Evolutionary conservation across 2,113 vertebrate species (phyloP), one percentile per base, ranked within the genome.

Genomic region (Hiodon tergisus): DNA sequence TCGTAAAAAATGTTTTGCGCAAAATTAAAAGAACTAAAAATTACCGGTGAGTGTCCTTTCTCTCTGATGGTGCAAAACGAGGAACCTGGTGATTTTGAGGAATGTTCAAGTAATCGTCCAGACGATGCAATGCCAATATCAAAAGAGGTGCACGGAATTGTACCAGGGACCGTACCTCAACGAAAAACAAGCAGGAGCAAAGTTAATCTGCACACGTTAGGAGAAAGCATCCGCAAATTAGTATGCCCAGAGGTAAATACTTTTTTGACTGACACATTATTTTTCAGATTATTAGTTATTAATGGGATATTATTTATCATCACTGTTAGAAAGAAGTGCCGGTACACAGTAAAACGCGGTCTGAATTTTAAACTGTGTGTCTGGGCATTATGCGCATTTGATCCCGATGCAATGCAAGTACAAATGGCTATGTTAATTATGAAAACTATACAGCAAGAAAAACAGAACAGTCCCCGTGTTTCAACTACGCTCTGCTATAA

Each of bases 31-130:
- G 96, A 98, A 51, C 89, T 98, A 82, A 95, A 97, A 83, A 93
- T 98, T 80, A 91, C 95, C 51, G 96, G 94, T 76, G 97, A 99
- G 71, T 99, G 97, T 80, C 96, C 96, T 5, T 98, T 99, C 86
- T 96, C 97, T 79, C 84, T 91, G 82, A 81, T 91, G 84, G 86
- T 88, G 67, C 89, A 86, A 72, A 90, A 88, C 63, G 90, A 87
- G 76, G 83, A 88, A 78, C 84, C 88, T 1, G 89, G 87, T 73
- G 93, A 96, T 80, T 85, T 86, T 53, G 86, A 90, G 72, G 92
- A 93, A 59, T 83, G 83, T 79, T 77, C 87, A 14, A 80, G 62
- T 53, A 83, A 88, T 77, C 82, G 79, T 66, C 84, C 88, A 69
- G 83, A 74, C 69, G 89, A 90, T 76, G 70, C 83, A 77, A 65